Evolutionary conservation across 1,140 invertebrate genomes (phyloP), one percentile per base, ranked within the genome.

Genomic region (Caenorhabditis remanei): DNA sequence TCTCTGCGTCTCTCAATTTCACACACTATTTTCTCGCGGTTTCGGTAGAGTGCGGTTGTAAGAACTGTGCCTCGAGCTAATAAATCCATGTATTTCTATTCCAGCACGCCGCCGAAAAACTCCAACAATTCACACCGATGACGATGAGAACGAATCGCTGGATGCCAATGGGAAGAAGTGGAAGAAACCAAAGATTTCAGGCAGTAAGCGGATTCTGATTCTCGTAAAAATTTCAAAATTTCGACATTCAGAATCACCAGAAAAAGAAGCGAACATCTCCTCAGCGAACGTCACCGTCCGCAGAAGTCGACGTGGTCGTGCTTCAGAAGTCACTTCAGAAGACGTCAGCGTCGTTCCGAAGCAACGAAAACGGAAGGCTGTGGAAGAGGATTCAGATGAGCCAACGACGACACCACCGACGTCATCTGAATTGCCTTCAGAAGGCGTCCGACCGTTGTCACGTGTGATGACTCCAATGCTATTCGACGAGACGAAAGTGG

Each of bases 101-200:
- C n/a, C n/a, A 79, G 71, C 71, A 6, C 71, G 71, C n/a, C 71
- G 71, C 4, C n/a, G 71, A 50, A 79, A 79, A 79, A 50, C 71
- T 14, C 71, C 71, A 50, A 79, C 43, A 8, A 53, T 46, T 40
- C 5, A 71, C 9, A 9, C 1, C 40, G 63, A 65, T 24, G 63
- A 75, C 9, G 40, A 46, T 41, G 67, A 75, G 1, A n/a, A 50
- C 16, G 71, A 79, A 53, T 50, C 46, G 0, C 16, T 50, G 4
- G 71, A 79, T 24, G 3, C 46, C 14, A 8, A 79, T 24, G 71
- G 71, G 24, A 79, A 79, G 53, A 9, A 21, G 11, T 79, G 71
- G 71, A 79, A 79, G 21, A 79, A 79, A 53, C 71, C 71, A n/a
- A 79, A 79, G n/a, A 79, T 79, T 43, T 19, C 14, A 8, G 19